Base-by-base conservation (phyloP, 2,888 invertebrate genomes). In the Phorcus lineatus region DNA sequence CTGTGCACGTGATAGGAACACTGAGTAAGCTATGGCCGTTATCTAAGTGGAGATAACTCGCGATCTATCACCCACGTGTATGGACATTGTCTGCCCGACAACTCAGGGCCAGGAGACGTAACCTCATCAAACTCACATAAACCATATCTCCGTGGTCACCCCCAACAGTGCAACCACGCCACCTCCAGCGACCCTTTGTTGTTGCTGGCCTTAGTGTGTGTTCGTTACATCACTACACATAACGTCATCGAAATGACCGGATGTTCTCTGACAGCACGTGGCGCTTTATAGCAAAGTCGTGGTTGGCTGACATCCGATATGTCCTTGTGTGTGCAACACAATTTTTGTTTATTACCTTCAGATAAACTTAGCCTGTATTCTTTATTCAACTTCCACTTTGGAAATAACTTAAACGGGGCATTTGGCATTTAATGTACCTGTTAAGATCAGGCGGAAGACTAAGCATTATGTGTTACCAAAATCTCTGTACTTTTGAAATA, bases 241-340 rank as follows among this genome's bases (percentile, higher is more conserved):
- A 62, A 62, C 13, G 28, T 28, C 62, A 13, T 28, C 62, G 62
- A 24, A 62, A 24, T 17, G 28, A 62, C 62, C 62, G 62, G 62
- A 62, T 62, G 62, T 62, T 28, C 62, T 28, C 9, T 62, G 62
- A 62, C 62, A 62, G 62, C 62, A n/a, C 62, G 62, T 62, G 62
- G 62, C 62, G 24, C 28, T 24, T 16, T 28, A 28, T 62, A 62
- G 62, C 62, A 62, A 62, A 24, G 2, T 17, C 11, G 28, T 16
- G 28, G 28, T 11, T 3, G 62, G 16, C 62, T 62, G 62, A 16
- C 24, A 62, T 62, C 28, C 9, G 62, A 16, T 22, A 47, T 47
- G 13, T 47, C 47, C 13, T 11, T 47, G 11, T 47, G 1, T 47
- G 47, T 13, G 47, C 6, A 13, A 6, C 1, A 36, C 36, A 36